Base-by-base conservation (phyloP, 1,140 invertebrate species). In the Triops cancriformis region DNA sequence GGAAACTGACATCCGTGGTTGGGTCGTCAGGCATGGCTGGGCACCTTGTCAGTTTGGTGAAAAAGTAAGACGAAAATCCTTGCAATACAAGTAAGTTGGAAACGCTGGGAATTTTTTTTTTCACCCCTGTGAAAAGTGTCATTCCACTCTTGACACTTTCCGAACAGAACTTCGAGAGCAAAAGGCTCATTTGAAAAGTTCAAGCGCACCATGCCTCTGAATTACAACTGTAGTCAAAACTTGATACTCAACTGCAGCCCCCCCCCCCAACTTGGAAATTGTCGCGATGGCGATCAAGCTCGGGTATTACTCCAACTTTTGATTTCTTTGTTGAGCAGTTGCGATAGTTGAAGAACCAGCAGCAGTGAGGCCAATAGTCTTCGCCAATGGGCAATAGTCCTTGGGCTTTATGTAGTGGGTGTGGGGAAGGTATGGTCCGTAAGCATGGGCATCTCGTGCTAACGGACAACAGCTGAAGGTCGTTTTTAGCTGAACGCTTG, bases 1-100 rank as follows among this genome's bases (percentile, higher is more conserved):
- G 51, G 51, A 64, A n/a, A 64, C 51, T 64, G 51, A 64, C 51
- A 64, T 64, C 51, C 51, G 51, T 64, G 51, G n/a, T 64, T 64
- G 51, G 51, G 51, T 64, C 51, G n/a, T 64, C 51, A 64, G 9
- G 51, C 51, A n/a, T 64, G 51, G 51, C 23, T 64, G 51, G 51
- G 23, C 51, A 64, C 51, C 51, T 64, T 64, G 51, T 64, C 51
- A 64, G 23, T 64, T 64, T 64, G 14, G 51, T 64, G 23, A 23
- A 64, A 64, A 23, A 64, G 51, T 6, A 23, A 64, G 45, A 1
- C 45, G n/a, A 37, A 37, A 37, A 37, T 37, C 31, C 31, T 37
- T 4, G 31, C 31, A 7, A 37, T 4, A 37, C 2, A 37, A 37
- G 31, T 37, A 7, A 7, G 31, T 37, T 37, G 2, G 31, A 37